Evolutionary conservation across 2,113 vertebrate genomes (phyloP).

Genomic region (Percopsis transmontana): DNA sequence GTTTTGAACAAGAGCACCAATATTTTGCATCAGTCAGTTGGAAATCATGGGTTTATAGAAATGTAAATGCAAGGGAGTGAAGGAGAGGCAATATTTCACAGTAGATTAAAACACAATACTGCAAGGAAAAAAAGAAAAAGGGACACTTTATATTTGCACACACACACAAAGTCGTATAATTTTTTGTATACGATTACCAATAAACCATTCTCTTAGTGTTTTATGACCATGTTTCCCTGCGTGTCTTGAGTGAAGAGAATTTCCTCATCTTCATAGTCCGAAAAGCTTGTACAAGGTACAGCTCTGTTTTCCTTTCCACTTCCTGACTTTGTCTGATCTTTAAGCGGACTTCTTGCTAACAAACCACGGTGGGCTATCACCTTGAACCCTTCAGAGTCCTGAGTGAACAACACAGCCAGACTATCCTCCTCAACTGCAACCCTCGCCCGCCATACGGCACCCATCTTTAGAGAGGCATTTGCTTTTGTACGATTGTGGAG

Average conservation of each 20-base stretch:
- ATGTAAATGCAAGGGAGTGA: too few species aligned
- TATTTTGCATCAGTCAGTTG: background rate
- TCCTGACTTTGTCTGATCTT: slow-evolving; percentile 53
- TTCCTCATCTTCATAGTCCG: slow-evolving; percentile 59
- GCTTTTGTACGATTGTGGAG: slow-evolving; percentile 37
- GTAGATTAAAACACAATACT: too few species aligned
- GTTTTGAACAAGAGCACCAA: background rate
- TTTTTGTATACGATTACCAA: background rate
- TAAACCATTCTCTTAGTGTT: slow-evolving; percentile 58
- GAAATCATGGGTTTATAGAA: too few species aligned
- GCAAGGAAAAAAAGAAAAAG: too few species aligned
- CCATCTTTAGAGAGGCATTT: slow-evolving; percentile 24
- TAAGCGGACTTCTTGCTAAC: slow-evolving; percentile 55
- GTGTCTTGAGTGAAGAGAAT: slow-evolving; percentile 81
- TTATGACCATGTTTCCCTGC: slow-evolving; percentile 79
- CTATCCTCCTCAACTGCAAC: slow-evolving; percentile 47
- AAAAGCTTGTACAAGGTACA: background rate
- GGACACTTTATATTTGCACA: too few species aligned
- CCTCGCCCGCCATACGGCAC: background rate
- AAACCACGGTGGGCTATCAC: slow-evolving; percentile 72
- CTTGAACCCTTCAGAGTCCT: slow-evolving; percentile 76
- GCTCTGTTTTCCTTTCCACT: background rate
- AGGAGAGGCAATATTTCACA: too few species aligned
- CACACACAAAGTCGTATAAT: background rate
- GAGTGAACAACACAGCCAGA: slow-evolving; percentile 71